Conservation (phyloP, 2,797 vertebrate species). For the Myotis myotis region DNA sequence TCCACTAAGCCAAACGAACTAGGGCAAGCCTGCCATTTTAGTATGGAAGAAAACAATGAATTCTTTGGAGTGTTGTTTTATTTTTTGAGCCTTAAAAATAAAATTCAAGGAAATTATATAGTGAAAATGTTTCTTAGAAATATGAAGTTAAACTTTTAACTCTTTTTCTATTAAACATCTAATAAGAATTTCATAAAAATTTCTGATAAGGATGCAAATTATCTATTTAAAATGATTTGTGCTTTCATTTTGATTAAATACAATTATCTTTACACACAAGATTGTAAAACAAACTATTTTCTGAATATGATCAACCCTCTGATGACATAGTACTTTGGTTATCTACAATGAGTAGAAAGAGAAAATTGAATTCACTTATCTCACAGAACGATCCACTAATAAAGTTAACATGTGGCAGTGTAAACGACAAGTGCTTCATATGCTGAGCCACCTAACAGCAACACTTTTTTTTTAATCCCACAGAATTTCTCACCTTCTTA, state of each 20-base stretch:
- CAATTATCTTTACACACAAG: not conserved
- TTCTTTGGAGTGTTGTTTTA: not conserved
- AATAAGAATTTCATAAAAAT: not conserved
- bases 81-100: not conserved
- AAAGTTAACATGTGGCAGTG: not conserved
- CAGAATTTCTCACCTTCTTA: not conserved
- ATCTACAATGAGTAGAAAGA: not conserved
- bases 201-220: not conserved
- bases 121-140: not conserved
- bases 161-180: not conserved
- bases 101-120: not conserved
- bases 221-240: not conserved
- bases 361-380: not conserved
- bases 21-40: not conserved
- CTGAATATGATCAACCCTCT: not conserved
- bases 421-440: not conserved
- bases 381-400: not conserved
- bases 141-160: not conserved
- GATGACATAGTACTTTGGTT: not conserved
- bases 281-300: not conserved
- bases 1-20: too few relatives aligned
- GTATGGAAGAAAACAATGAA: not conserved
- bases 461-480: not conserved
- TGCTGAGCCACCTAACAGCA: not conserved
- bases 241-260: slow-evolving; percentile 42